These are phyloP conservation scores for Glaucomys volans DNA, from an alignment of 2,113 vertebrate genomes.

Conservation along the genomic window DNA sequence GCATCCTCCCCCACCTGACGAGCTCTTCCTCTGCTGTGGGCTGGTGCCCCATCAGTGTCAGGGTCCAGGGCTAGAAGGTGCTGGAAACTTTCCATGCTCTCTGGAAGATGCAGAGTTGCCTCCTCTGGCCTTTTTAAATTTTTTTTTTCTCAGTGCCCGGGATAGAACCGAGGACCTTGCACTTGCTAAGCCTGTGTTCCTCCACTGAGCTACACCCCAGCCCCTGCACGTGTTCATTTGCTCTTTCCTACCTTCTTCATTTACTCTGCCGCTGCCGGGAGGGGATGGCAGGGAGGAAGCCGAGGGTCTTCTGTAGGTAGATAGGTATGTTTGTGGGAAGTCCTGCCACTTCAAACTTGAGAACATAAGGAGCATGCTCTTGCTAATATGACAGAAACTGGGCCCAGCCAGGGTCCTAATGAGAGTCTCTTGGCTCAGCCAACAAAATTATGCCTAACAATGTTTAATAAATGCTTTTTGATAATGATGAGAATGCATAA, in stretches of 20 bases:
- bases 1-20: accelerated
- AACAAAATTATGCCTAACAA: constrained; percentile 23
- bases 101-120: neutral
- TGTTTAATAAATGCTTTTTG: constrained; percentile 65
- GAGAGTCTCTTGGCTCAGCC: constrained; percentile 52
- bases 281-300: neutral
- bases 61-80: neutral
- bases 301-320: neutral
- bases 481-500: constrained; percentile 49
- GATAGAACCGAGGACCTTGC: neutral
- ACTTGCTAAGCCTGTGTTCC: neutral
- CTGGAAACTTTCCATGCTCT: neutral
- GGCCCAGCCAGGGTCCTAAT: neutral
- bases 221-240: neutral
- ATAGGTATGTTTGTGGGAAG: neutral
- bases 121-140: neutral
- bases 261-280: neutral
- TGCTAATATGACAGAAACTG: neutral
- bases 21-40: neutral
- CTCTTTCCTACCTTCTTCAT: neutral
- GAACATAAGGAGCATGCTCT: neutral
- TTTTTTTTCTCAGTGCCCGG: too few species aligned
- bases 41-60: neutral
- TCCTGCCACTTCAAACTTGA: neutral
- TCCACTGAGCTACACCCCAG: neutral